Evolutionary conservation across 2,888 invertebrate genomes (phyloP).

Genomic region (Cactoblastis cactorum): DNA sequence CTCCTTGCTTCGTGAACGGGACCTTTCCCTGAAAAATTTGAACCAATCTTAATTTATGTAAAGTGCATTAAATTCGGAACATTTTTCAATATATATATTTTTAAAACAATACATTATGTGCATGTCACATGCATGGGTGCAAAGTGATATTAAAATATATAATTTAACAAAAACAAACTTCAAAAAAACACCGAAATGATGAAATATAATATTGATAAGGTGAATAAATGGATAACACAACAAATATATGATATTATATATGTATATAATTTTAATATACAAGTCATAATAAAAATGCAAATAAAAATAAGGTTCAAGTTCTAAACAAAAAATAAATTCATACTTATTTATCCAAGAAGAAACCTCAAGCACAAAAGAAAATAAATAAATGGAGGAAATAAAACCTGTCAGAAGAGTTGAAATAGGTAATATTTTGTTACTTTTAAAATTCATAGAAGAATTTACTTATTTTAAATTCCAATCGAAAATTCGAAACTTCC

Average conservation of each 20-base stretch:
- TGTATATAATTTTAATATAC: no score
- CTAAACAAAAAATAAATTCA: not conserved
- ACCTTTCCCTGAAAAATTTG: slow-evolving; percentile 78
- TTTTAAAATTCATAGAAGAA: no score
- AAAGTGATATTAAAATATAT: not conserved
- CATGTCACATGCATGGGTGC: not conserved
- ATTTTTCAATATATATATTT: no score
- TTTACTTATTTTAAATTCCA: not conserved
- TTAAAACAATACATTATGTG: not conserved
- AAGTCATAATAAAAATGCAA: not conserved
- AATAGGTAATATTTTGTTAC: no score
- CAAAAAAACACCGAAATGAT: no score
- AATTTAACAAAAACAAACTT: no score
- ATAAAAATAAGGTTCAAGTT: not conserved
- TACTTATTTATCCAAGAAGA: not conserved
- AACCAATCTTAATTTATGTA: not conserved
- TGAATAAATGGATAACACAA: not conserved
- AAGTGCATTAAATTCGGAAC: not conserved
- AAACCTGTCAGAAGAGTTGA: not conserved
- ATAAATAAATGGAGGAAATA: not conserved
- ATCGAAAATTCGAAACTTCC: no score
- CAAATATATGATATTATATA: no score
- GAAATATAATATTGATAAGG: not conserved
- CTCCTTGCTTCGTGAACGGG: slow-evolving; percentile 84
- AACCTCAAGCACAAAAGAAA: not conserved